A percentile compares a stretch with the other conserved stretches of the same genome.
Evolutionary conservation across 2,797 vertebrate genomes (phyloP).

Genomic region (Xiphophorus birchmanni): DNA sequence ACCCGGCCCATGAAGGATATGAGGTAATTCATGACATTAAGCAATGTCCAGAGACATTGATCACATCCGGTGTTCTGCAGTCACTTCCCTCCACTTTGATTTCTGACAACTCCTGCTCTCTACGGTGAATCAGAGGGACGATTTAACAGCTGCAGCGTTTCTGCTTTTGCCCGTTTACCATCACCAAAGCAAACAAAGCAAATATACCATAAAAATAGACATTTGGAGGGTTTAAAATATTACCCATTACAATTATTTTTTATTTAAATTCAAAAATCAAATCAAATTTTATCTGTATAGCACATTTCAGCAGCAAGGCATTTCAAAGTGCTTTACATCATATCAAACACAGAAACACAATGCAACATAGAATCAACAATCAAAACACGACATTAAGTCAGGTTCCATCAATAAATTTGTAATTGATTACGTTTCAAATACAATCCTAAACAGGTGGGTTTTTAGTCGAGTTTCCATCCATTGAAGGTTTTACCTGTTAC

Average conservation of each 20-base stretch:
- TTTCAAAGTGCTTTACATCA: no score
- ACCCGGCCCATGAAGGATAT: constrained; percentile 51
- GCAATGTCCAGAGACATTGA: constrained; percentile 27
- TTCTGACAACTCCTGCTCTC: background rate
- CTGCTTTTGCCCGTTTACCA: background rate
- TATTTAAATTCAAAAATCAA: background rate
- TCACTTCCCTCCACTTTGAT: constrained; percentile 1
- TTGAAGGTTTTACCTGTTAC: no score
- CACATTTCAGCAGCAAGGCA: no score
- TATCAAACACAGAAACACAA: no score
- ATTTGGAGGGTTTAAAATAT: background rate
- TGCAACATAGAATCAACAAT: no score
- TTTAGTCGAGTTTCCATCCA: no score
- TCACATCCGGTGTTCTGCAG: constrained; percentile 35
- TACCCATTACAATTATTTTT: background rate
- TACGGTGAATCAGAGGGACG: background rate
- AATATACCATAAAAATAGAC: background rate
- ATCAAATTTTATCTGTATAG: no score
- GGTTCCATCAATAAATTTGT: no score
- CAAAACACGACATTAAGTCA: no score
- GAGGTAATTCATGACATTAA: constrained; percentile 59
- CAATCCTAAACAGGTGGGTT: no score
- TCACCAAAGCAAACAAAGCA: background rate
- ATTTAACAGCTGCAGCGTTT: background rate
- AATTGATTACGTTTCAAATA: no score